phyloP scores from a whole-genome alignment of 2,888 invertebrate species.

The Aquatica leii region DNA sequence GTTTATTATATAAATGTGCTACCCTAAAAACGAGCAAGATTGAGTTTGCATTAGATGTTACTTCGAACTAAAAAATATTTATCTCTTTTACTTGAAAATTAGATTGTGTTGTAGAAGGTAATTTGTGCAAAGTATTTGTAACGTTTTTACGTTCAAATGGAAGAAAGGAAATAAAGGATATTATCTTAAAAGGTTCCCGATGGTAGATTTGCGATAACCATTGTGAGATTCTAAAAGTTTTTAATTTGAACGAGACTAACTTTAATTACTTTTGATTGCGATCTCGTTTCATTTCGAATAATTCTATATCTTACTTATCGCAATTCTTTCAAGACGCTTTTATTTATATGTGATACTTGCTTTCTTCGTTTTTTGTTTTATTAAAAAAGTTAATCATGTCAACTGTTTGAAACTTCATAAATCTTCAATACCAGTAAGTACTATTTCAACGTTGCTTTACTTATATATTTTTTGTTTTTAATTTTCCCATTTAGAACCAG shows the following conservation, averaged over 20 bases:
- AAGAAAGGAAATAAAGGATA: conserved; percentile 30
- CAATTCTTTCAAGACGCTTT: conserved; percentile 19
- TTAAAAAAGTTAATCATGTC: neutral
- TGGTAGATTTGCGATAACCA: conserved; percentile 34
- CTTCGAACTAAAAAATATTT: conserved; percentile 29
- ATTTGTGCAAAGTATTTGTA: conserved; percentile 34
- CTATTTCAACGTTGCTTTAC: no score
- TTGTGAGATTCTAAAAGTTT: conserved; percentile 33
- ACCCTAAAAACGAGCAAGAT: conserved; percentile 28
- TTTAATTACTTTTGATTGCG: conserved; percentile 35
- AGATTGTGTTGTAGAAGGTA: conserved; percentile 29
- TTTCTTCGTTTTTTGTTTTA: neutral
- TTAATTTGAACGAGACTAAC: conserved; percentile 34
- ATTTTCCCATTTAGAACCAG: no score
- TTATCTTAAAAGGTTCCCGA: conserved; percentile 32
- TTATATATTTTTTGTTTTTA: no score
- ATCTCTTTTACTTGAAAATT: conserved; percentile 26
- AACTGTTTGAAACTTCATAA: no score
- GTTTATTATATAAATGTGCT: conserved; percentile 60
- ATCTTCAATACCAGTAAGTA: no score
- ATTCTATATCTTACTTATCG: conserved; percentile 21
- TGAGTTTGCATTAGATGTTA: conserved; percentile 29
- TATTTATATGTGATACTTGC: conserved; percentile 12
- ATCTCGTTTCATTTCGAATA: conserved; percentile 32
- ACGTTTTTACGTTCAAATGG: conserved; percentile 28